Evolutionary conservation across 2,797 vertebrate species (phyloP).

Genomic region (Rhinatrema bivittatum): DNA sequence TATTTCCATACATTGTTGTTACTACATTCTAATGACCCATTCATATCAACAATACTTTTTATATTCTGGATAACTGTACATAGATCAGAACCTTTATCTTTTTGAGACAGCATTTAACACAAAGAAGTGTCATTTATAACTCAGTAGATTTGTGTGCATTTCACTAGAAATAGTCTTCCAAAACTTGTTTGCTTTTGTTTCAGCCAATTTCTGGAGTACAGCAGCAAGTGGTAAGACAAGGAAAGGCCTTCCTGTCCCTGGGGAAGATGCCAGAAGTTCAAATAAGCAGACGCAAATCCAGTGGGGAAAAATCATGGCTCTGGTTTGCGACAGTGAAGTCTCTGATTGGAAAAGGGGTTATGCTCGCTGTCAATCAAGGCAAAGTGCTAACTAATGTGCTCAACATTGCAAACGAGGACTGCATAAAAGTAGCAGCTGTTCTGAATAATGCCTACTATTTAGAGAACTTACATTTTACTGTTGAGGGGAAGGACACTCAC

Average conservation of each 20-base stretch:
- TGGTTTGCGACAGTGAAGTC: slow-evolving; percentile 94
- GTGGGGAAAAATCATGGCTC: slow-evolving; percentile 83
- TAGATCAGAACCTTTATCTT: no score
- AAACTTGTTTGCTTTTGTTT: slow-evolving; percentile 34
- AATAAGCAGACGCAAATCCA: slow-evolving; percentile 64
- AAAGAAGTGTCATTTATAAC: no score
- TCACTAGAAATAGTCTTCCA: no score
- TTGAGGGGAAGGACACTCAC: slow-evolving; percentile 91
- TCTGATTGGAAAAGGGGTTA: slow-evolving; percentile 89
- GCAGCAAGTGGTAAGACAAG: slow-evolving; percentile 89
- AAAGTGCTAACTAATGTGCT: slow-evolving; percentile 88
- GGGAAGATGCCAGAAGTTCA: slow-evolving; percentile 89
- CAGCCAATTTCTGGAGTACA: slow-evolving; percentile 96
- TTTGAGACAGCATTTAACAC: no score
- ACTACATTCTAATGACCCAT: no score
- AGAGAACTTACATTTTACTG: slow-evolving; percentile 90
- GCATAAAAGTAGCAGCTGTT: slow-evolving; percentile 92
- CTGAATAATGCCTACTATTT: slow-evolving; percentile 94
- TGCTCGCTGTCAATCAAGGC: slow-evolving; percentile 92
- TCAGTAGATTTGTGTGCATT: no score
- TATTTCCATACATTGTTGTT: no score
- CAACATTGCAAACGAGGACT: slow-evolving; percentile 94
- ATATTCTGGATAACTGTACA: no score
- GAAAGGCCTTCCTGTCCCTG: slow-evolving; percentile 86
- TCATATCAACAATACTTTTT: no score